phyloP scores from a whole-genome alignment of 2,797 vertebrate species.

The Parauchenoglanis punctatus region DNA sequence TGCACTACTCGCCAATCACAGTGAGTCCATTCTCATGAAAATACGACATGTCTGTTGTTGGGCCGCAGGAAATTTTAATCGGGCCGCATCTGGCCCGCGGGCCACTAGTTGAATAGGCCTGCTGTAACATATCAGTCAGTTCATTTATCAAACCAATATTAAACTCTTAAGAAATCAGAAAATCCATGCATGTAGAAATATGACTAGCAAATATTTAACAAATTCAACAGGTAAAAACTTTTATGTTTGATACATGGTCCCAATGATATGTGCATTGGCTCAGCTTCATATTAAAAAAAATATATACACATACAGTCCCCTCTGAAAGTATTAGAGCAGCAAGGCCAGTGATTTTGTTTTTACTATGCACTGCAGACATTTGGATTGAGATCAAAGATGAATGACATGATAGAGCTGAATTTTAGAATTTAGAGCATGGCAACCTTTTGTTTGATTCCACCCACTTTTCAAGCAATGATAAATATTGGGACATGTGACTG shows the following conservation, averaged over 20 bases:
- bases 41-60: too few relatives aligned
- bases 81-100: too few relatives aligned
- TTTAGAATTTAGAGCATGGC: neutral
- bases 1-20: too few relatives aligned
- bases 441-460: neutral
- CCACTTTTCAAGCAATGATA: neutral
- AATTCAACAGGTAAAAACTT: neutral
- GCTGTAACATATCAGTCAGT: neutral
- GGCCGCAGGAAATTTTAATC: too few relatives aligned
- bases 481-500: neutral
- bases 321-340: neutral
- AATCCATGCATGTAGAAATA: neutral
- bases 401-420: neutral
- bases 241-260: neutral
- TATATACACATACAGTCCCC: neutral
- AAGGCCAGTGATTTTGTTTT: neutral
- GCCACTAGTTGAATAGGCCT: too few relatives aligned
- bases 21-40: too few relatives aligned
- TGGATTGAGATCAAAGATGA: neutral
- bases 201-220: neutral
- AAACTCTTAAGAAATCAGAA: neutral
- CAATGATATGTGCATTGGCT: neutral
- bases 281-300: neutral
- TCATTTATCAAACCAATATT: neutral
- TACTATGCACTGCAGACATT: neutral